Evolutionary conservation across 2,797 vertebrate genomes (phyloP).

Genomic region (Scomberomorus guttatus): DNA sequence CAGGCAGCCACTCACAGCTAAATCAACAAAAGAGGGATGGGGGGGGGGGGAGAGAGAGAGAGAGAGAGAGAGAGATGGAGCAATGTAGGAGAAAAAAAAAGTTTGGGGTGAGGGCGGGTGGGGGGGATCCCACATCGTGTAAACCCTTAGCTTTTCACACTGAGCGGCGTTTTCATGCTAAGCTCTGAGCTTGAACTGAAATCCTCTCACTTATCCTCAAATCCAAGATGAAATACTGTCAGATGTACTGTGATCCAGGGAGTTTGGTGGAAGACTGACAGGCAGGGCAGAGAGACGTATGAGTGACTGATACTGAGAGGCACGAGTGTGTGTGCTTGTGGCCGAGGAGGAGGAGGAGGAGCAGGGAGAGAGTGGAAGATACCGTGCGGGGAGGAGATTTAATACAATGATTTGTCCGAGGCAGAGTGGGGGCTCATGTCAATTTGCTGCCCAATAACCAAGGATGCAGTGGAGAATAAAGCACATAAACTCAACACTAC

Average conservation of each 20-base stretch:
- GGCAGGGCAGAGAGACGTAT: slow-evolving; percentile 50
- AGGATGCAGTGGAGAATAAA: slow-evolving; percentile 32
- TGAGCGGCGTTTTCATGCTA: slow-evolving; percentile 76
- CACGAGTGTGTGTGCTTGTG: background rate
- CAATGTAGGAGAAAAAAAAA: slow-evolving; percentile 21
- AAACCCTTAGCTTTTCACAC: slow-evolving; percentile 79
- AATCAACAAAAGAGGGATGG: slow-evolving; percentile 77
- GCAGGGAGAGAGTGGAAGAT: slow-evolving; percentile 16
- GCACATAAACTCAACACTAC: background rate
- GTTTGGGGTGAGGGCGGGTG: slow-evolving; percentile 32
- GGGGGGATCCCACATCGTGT: slow-evolving; percentile 64
- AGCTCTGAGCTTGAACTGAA: slow-evolving; percentile 83
- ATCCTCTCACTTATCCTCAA: slow-evolving; percentile 86
- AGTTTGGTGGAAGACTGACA: slow-evolving; percentile 73
- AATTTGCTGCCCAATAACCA: slow-evolving; percentile 40
- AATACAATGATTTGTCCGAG: slow-evolving; percentile 68
- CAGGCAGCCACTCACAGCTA: slow-evolving; percentile 80
- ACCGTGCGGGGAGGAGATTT: slow-evolving; percentile 53
- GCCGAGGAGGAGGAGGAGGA: slow-evolving; percentile 27
- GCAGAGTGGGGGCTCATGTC: slow-evolving; percentile 57
- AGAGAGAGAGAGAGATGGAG: slow-evolving; percentile 24
- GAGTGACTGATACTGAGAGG: slow-evolving; percentile 66
- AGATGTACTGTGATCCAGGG: slow-evolving; percentile 84
- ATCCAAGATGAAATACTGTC: slow-evolving; percentile 88
- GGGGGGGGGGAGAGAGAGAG: slow-evolving; percentile 40